A percentile compares a stretch with the other conserved stretches of the same genome.
Evolutionary conservation across 2,797 vertebrate genomes (phyloP).

Genomic region (Sciurus carolinensis): DNA sequence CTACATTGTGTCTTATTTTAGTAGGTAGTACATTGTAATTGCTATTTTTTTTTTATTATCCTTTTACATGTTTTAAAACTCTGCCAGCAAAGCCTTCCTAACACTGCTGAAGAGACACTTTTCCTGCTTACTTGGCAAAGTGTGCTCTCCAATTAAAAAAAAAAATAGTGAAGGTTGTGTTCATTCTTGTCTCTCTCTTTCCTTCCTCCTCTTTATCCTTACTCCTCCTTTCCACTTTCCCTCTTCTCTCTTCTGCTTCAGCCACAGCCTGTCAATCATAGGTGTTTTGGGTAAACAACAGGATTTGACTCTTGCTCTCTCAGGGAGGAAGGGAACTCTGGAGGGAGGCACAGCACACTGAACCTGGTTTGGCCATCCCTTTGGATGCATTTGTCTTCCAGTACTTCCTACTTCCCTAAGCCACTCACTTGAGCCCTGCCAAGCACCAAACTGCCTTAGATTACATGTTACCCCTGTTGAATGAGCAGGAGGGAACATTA

Average conservation of each 20-base stretch:
- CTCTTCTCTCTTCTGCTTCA: not conserved
- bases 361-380: not conserved
- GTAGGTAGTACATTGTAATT: not conserved
- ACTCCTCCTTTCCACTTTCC: not conserved
- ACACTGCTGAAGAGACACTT: constrained; percentile 23
- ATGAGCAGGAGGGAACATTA: not conserved
- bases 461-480: not conserved
- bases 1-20: constrained; percentile 47
- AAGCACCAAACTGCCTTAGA: not conserved
- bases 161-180: not conserved
- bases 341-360: too few species aligned
- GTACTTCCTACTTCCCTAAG: not conserved
- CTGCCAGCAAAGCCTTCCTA: constrained; percentile 14
- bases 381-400: not conserved
- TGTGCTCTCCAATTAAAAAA: constrained; percentile 25
- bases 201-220: not conserved
- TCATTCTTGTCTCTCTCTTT: not conserved
- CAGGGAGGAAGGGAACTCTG: not conserved
- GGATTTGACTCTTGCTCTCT: not conserved
- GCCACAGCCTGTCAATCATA: not conserved
- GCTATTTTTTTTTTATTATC: constrained; percentile 40
- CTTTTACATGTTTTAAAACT: constrained; percentile 55
- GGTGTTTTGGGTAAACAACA: not conserved
- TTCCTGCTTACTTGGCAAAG: constrained; percentile 44
- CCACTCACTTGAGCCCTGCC: not conserved